Conservation (phyloP, 2,888 invertebrate genomes). For the Pyrrhia umbra region DNA sequence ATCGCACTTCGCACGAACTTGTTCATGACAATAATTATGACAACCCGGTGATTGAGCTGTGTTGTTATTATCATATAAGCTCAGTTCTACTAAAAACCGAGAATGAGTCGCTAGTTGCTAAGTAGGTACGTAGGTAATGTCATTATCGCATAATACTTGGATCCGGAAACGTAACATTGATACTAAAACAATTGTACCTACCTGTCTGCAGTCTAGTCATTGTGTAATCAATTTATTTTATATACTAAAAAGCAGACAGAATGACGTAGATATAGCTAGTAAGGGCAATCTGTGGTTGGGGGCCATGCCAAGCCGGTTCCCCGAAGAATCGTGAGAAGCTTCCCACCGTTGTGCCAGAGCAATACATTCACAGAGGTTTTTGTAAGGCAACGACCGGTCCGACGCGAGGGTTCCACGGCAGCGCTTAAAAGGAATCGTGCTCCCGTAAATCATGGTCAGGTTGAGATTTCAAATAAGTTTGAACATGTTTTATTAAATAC, state of each 20-base stretch:
- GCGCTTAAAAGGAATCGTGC: constrained; percentile 52
- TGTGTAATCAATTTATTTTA: constrained; percentile 22
- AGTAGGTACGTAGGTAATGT: neutral
- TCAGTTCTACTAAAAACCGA: neutral
- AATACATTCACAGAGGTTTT: constrained; percentile 70
- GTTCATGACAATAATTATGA: constrained; percentile 9
- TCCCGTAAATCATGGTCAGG: constrained; percentile 53
- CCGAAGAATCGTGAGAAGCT: constrained; percentile 77
- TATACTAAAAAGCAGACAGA: constrained; percentile 28
- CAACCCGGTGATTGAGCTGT: neutral
- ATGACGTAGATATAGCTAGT: constrained; percentile 52
- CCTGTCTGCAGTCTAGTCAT: constrained; percentile 1
- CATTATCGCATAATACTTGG: constrained; percentile 1
- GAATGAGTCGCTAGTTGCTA: neutral
- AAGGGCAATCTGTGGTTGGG: constrained; percentile 48
- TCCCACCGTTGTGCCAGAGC: constrained; percentile 78
- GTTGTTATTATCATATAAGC: neutral
- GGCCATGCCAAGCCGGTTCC: constrained; percentile 52
- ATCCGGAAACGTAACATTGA: constrained; percentile 23
- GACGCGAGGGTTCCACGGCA: constrained; percentile 43
- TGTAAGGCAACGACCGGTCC: constrained; percentile 65
- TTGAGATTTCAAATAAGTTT: constrained; percentile 48
- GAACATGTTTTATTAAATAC: constrained; percentile 50
- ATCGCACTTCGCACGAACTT: constrained; percentile 20
- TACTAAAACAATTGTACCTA: constrained; percentile 13